Percentiles rank a stretch among this genome's conserved stretches.
phyloP scores from a whole-genome alignment of 1,140 invertebrate species.

The Microplitis mediator region DNA sequence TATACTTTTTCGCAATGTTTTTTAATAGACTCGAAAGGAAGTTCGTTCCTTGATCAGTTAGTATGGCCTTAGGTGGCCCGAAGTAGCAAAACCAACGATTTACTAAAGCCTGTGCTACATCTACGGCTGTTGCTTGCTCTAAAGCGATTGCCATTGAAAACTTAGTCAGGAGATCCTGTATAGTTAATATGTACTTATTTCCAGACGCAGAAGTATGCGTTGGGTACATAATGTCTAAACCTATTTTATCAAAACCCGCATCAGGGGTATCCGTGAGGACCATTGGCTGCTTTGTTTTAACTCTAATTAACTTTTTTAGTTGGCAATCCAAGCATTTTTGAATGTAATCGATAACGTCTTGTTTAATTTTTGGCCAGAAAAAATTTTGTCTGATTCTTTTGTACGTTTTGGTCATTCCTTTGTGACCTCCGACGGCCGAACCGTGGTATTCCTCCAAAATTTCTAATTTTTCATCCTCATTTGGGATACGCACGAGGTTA shows the following conservation, averaged over 20 bases:
- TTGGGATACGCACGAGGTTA: not conserved
- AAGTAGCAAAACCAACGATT: slow-evolving; percentile 36
- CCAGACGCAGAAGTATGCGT: slow-evolving; percentile 27
- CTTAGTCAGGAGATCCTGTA: slow-evolving; percentile 38
- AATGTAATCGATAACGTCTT: slow-evolving; percentile 20
- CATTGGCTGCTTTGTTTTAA: not conserved
- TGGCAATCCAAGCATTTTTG: slow-evolving; percentile 28
- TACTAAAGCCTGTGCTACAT: slow-evolving; percentile 36
- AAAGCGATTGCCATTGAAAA: slow-evolving; percentile 31
- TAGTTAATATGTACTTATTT: slow-evolving; percentile 43
- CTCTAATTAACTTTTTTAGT: slow-evolving; percentile 24
- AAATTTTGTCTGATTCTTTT: slow-evolving; percentile 19
- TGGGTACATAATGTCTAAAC: slow-evolving; percentile 42
- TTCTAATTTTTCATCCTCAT: not conserved
- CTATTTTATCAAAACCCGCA: slow-evolving; percentile 16
- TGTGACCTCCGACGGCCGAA: slow-evolving; percentile 18
- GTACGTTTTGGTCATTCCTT: slow-evolving; percentile 17
- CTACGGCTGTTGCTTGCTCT: slow-evolving; percentile 32
- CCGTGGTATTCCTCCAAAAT: slow-evolving; percentile 23
- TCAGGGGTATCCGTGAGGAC: not conserved
- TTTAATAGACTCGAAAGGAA: slow-evolving; percentile 34
- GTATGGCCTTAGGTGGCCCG: slow-evolving; percentile 37
- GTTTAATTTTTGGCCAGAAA: slow-evolving; percentile 30
- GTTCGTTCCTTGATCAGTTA: slow-evolving; percentile 43
- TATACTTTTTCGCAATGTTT: slow-evolving; percentile 36